Base-by-base conservation (phyloP, 2,888 invertebrate species). In the Hirudinaria manillensis region DNA sequence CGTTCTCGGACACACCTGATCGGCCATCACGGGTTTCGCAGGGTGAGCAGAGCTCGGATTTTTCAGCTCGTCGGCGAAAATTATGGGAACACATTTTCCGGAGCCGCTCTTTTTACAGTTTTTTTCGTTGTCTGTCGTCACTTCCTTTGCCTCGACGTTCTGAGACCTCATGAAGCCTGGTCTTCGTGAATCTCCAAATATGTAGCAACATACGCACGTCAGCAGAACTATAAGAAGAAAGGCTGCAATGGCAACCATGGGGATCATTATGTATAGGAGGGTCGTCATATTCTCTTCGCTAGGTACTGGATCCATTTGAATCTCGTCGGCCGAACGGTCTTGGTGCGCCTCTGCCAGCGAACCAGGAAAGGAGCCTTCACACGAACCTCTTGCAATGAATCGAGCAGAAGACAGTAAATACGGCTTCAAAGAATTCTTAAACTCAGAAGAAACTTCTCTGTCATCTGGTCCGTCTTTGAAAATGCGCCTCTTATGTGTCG, bases 41-140 rank as follows among this genome's bases (percentile, higher is more conserved):
- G 24, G 24, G 38, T 19, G n/a, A 19, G 19, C 24, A 24, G 24
- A 19, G 29, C 19, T 24, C 10, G 38, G 34, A 82, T 96, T 95
- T 81, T 96, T 95, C 65, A 96, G 88, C 85, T 98, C 98, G 85
- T 98, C 96, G 16, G 88, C 87, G 81, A 97, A 96, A 83, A 98
- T 97, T 61, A 97, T 95, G 0, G 98, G 97, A 82, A 94, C 94
- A 73, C 89, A 88, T 81, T 87, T 87, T 78, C 85, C 86, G 75
- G 87, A 84, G 75, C 82, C 84, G 3, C 82, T 81, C 77, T 82
- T 81, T 91, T 90, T 89, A 86, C 91, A 89, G 82, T 90, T 90
- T 91, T 87, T 81, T 90, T 90, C 91, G 92, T 90, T 88, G 93
- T 91, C 78, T 56, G 55, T 24, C 34, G 71, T 10, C 71, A 55